Percentiles rank a stretch among this genome's conserved stretches.
Evolutionary conservation across 2,113 vertebrate genomes (phyloP).

Genomic region (Semicossyphus pulcher): DNA sequence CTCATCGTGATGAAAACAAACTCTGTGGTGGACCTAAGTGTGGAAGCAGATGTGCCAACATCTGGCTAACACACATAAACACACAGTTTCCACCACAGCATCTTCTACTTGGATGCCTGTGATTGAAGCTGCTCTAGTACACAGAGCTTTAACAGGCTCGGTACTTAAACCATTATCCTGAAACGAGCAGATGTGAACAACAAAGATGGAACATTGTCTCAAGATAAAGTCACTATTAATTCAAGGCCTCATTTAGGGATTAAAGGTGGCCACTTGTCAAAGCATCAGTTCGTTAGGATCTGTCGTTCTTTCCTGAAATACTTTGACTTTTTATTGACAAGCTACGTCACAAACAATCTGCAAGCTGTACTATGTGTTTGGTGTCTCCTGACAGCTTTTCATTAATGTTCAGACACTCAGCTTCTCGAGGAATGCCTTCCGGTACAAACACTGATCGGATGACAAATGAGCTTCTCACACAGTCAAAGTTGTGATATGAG

Average conservation of each 20-base stretch:
- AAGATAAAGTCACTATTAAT: no score
- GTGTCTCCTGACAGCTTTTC: background rate
- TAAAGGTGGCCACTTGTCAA: conserved; percentile 8
- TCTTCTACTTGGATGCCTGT: no score
- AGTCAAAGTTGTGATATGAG: background rate
- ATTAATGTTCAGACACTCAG: conserved; percentile 9
- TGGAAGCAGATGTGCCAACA: no score
- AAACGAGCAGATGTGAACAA: conserved; percentile 1
- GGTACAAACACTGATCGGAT: conserved; percentile 16
- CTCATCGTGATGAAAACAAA: background rate
- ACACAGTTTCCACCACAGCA: no score
- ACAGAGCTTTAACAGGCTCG: background rate
- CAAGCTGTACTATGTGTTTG: background rate
- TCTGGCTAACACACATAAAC: no score
- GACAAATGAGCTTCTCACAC: conserved; percentile 9
- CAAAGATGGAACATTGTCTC: no score
- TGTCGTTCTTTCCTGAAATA: conserved; percentile 18
- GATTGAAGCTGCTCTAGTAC: background rate
- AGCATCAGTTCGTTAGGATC: conserved; percentile 2
- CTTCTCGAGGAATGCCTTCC: background rate
- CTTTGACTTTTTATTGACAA: conserved; percentile 12
- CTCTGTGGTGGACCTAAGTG: no score
- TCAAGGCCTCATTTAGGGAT: background rate
- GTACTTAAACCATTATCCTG: conserved; percentile 12
- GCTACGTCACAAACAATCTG: background rate